phyloP scores from a whole-genome alignment of 2,113 vertebrate species.

The Physeter macrocephalus region DNA sequence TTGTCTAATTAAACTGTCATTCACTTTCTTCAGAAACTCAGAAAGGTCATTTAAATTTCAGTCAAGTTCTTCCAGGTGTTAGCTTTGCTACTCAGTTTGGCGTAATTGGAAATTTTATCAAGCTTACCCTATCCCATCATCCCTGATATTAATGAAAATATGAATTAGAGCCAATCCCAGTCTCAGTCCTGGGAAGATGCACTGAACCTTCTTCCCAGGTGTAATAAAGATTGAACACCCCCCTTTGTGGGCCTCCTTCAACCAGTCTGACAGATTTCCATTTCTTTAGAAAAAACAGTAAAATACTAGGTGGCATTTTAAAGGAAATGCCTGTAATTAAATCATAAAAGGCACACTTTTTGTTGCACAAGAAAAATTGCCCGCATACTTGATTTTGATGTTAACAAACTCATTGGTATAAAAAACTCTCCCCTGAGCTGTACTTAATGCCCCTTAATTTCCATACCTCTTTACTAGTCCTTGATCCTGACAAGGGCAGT shows the following conservation, averaged over 20 bases:
- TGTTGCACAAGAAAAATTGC: neutral
- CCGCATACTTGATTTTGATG: neutral
- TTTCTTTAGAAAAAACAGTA: neutral
- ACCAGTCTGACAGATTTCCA: neutral
- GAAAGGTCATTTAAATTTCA: constrained; percentile 32
- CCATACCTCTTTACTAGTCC: neutral
- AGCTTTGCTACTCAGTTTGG: neutral
- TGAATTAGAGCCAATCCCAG: constrained; percentile 1
- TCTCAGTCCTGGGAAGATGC: neutral
- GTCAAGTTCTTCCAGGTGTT: neutral
- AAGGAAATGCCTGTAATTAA: neutral
- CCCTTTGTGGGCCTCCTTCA: neutral
- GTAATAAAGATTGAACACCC: neutral
- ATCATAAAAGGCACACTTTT: neutral
- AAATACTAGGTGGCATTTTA: neutral
- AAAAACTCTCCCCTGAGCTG: neutral
- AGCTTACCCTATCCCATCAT: neutral
- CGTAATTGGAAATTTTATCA: constrained; percentile 35
- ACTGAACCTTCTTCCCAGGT: neutral
- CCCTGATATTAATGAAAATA: constrained; percentile 45
- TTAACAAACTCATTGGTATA: neutral
- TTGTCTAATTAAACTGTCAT: neutral
- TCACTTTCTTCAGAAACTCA: neutral
- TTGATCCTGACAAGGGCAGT: neutral
- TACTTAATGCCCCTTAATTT: neutral